Conservation (phyloP, 2,888 invertebrate genomes). For the Phalera bucephala region DNA sequence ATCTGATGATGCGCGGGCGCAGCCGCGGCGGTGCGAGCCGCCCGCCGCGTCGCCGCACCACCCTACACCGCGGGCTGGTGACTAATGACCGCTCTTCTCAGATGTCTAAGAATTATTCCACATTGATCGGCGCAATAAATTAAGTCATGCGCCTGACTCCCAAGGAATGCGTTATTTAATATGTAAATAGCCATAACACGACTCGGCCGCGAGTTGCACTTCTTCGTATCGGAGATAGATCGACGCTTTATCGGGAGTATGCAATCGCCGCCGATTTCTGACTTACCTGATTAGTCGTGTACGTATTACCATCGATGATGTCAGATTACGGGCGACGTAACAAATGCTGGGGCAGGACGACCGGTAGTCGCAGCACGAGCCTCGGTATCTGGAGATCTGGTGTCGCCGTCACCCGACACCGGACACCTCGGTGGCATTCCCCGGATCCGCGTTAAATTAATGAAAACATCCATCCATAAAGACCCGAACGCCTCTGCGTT, state of each 20-base stretch:
- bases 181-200: constrained; percentile 57
- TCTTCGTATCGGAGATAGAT: constrained; percentile 40
- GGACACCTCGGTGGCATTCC: constrained; percentile 70
- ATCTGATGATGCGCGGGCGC: constrained; percentile 66
- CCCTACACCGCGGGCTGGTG: constrained; percentile 32
- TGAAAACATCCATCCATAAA: constrained; percentile 82
- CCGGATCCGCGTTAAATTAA: constrained; percentile 76
- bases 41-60: constrained; percentile 7
- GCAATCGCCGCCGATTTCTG: constrained; percentile 11
- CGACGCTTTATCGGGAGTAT: constrained; percentile 22
- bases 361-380: constrained; percentile 70
- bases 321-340: constrained; percentile 24
- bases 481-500: constrained; percentile 81
- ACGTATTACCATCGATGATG: constrained; percentile 29
- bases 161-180: constrained; percentile 63
- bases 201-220: constrained; percentile 56
- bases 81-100: constrained; percentile 66
- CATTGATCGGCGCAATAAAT: constrained; percentile 70
- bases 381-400: constrained; percentile 55
- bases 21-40: constrained; percentile 19
- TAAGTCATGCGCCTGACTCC: constrained; percentile 68
- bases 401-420: constrained; percentile 65
- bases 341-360: constrained; percentile 30
- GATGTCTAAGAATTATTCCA: constrained; percentile 67
- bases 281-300: constrained; percentile 1